Percentiles rank a stretch among this genome's conserved stretches.
Conservation (phyloP, 2,113 vertebrate species). For the Rattus rattus region DNA sequence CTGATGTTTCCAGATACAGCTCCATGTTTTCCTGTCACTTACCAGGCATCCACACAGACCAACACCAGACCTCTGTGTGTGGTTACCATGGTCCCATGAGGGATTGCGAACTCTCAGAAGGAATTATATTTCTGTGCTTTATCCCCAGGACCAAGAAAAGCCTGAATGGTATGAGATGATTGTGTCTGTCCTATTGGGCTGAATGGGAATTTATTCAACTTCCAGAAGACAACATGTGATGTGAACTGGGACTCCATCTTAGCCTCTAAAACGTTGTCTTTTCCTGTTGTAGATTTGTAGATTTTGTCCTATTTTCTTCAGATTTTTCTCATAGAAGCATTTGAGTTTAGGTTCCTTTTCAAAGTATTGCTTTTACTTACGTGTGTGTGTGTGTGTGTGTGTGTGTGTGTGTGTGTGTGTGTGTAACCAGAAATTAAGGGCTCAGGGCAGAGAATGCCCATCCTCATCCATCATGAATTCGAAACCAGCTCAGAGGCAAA, state of each 20-base stretch:
- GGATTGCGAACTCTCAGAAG: neutral
- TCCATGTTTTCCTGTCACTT: neutral
- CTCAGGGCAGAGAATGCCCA: neutral
- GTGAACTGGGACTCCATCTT: neutral
- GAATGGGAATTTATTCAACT: neutral
- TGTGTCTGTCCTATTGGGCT: neutral
- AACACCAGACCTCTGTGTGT: neutral
- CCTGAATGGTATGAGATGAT: neutral
- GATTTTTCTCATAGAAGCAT: neutral
- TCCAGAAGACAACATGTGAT: slow-evolving; percentile 1
- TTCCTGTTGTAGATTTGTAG: slow-evolving; percentile 16
- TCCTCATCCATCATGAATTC: neutral
- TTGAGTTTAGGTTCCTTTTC: neutral
- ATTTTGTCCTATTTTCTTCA: neutral
- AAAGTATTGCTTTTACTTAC: neutral
- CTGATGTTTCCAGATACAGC: neutral
- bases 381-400: neutral
- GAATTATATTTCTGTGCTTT: neutral
- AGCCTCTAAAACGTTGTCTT: slow-evolving; percentile 17
- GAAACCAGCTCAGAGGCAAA: neutral
- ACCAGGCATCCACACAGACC: neutral
- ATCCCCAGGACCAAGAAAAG: neutral
- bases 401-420: too few relatives aligned
- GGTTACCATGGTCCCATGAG: neutral
- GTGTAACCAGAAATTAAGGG: too few relatives aligned